Evolutionary conservation across 2,113 vertebrate genomes (phyloP), one percentile per base, ranked within the genome.

Genomic region (Rhombomys opimus): DNA sequence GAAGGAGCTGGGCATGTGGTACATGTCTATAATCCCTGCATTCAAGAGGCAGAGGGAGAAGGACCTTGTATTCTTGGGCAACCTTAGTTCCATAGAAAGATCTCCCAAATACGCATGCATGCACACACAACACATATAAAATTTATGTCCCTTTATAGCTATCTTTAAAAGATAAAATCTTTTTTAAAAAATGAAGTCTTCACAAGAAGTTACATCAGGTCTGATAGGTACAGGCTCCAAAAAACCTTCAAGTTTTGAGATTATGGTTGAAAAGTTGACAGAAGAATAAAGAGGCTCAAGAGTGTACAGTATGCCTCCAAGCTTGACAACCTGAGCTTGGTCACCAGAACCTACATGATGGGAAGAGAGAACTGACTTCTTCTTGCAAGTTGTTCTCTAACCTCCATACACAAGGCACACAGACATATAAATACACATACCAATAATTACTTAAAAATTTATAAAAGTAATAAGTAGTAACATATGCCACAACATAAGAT

Each of bases 201-300:
- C 35, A 80, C 72, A 95, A 86, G 52, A 91, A 38, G 5, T 96
- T 84, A 93, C 41, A 80, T 80, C 35, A 93, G 57, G 7, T 89
- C 5, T 59, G 15, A 46, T 61, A 84, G 57, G 30, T 76, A 92
- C n/a, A 93, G 41, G 25, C 30, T 20, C 59, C 88, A 59, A 78
- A 15, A 87, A 81, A 84, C 30, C 84, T 11, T 52, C 76, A 78
- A 17, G 82, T 65, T 68, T 94, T 4, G 80, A 94, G 61, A 68
- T 85, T 68, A 52, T 92, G 73, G 25, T 50, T 72, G 50, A 87
- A 41, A 92, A 82, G 12, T 87, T 87, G 35, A 10, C 59, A 70
- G 50, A 38, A 93, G 50, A 90, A n/a, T 85, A 22, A 50, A 87
- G 18, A n/a, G 20, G 63, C 63, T 84, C 20, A 90, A 73, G 89